Evolutionary conservation across 2,797 vertebrate genomes (phyloP).

Genomic region (Pagetopsis macropterus): DNA sequence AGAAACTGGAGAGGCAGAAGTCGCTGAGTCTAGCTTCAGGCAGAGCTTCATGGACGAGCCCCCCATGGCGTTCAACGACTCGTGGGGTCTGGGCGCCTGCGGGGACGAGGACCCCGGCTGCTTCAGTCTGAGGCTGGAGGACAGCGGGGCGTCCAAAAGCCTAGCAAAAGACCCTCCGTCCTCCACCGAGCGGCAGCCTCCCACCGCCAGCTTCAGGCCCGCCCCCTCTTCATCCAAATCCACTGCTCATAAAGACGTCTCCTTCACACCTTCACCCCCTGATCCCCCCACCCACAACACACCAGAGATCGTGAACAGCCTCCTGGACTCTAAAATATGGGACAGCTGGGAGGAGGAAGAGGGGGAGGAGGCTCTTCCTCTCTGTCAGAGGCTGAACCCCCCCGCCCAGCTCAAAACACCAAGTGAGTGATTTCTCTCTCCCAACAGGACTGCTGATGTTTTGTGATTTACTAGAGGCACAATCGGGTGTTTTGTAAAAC

Average conservation of each 20-base stretch:
- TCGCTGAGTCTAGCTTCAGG: conserved; percentile 43
- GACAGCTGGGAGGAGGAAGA: conserved; percentile 84
- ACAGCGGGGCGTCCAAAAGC: conserved; percentile 54
- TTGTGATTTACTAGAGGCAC: not conserved
- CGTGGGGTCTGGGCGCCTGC: conserved; percentile 76
- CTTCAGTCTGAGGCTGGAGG: conserved; percentile 81
- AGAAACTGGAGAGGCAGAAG: conserved; percentile 64
- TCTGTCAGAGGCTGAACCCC: conserved; percentile 75
- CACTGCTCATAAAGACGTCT: not conserved
- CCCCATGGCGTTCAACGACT: conserved; percentile 79
- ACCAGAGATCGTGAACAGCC: conserved; percentile 63
- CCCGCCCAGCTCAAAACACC: conserved; percentile 79
- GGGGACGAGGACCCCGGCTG: conserved; percentile 30
- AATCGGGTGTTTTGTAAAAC: not conserved
- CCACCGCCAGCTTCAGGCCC: not conserved
- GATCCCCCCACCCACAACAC: conserved; percentile 6
- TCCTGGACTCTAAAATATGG: conserved; percentile 86
- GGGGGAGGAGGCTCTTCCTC: conserved; percentile 72
- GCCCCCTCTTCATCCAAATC: conserved; percentile 1
- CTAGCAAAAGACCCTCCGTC: not conserved
- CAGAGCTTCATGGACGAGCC: conserved; percentile 84
- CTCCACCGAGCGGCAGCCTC: not conserved
- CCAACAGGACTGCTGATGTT: not conserved
- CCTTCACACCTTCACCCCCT: conserved; percentile 26
- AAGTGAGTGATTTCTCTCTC: conserved; percentile 69